Evolutionary conservation across 2,113 vertebrate genomes (phyloP), one percentile per base, ranked within the genome.

Genomic region (Oplegnathus fasciatus): DNA sequence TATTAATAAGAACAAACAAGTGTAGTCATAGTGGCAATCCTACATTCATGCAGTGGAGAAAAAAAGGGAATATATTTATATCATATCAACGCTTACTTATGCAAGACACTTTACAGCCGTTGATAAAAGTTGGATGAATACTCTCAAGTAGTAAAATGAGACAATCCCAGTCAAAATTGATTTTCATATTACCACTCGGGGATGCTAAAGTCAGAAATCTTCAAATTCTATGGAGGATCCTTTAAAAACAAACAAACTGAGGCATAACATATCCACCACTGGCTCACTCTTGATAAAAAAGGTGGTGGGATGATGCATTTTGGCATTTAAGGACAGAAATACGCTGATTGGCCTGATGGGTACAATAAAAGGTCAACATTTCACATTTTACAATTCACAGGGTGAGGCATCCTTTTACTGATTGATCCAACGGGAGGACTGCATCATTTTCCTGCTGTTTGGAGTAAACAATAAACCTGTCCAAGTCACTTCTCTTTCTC

Each of bases 291-390:
- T 78, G 50, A 54, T 62, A 32, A 77, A 37, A n/a, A 80, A 77
- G 18, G 34, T 65, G 22, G 42, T 40, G 60, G 69, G 50, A 26
- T 46, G 40, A 78, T 55, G 72, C 10, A 60, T 77, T 75, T 74
- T 79, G 26, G 7, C 84, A 86, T 91, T 93, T 89, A 62, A 78
- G 52, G 32, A 78, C 34, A 76, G 5, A 78, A 70, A 75, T 37
- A 55, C 69, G 65, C 62, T 75, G 69, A 86, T 85, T 85, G 72
- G 75, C 52, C 71, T 69, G 48, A 77, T 74, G 75, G 32, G 46
- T 80, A 60, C 5, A 73, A 68, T 72, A 62, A 90, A 89, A 90
- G 83, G 83, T 93, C 90, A 84, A 37, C 34, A 52, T 88, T 80
- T 79, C 69, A 71, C 75, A 78, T 83, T 85, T 73, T 75, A 57